Evolutionary conservation across 2,797 vertebrate genomes (phyloP), one percentile per base, ranked within the genome.

Genomic region (Sebastes paucispinis): DNA sequence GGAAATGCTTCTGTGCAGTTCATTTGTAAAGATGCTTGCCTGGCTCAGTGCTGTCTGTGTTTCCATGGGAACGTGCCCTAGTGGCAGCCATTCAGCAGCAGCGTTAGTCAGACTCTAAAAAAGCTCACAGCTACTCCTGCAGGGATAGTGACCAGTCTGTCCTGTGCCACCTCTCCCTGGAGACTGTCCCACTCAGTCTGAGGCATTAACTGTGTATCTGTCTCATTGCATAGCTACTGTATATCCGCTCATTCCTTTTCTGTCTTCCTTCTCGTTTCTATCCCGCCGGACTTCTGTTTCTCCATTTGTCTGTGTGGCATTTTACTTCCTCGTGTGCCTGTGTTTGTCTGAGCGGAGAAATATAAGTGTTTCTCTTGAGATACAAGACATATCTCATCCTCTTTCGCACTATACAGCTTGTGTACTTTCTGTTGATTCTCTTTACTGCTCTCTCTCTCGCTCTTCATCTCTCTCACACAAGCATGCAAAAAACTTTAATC

Each of bases 51-150:
- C 74, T 81, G 73, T 77, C 75, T 79, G 80, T 80, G 92, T 93
- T 94, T 87, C 92, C 92, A 94, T 94, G 92, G 93, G 80, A 94
- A 94, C 91, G 5, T 83, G 75, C 78, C 77, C 76, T 79, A 22
- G 75, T 73, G 82, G 76, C 81, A 82, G 70, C 79, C 68, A 72
- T 81, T 85, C 81, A 83, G 20, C 27, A 77, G 20, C 39, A 80
- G 82, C 77, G 82, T 87, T 80, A 68, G 62, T 67, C 78, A 80
- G 77, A 52, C 58, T 86, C 78, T 79, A n/a, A 77, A 82, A 86
- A 88, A 74, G 24, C 80, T 87, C 80, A 66, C 79, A 88, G 83
- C 79, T 75, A 60, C 77, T 88, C 70, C 77, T 82, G 68, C 79
- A 82, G 80, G 77, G 60, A 81, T 8, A 18, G 70, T 75, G 85